Evolutionary conservation across 2,888 invertebrate genomes (phyloP).

Genomic region (Petrophora chlorosata): DNA sequence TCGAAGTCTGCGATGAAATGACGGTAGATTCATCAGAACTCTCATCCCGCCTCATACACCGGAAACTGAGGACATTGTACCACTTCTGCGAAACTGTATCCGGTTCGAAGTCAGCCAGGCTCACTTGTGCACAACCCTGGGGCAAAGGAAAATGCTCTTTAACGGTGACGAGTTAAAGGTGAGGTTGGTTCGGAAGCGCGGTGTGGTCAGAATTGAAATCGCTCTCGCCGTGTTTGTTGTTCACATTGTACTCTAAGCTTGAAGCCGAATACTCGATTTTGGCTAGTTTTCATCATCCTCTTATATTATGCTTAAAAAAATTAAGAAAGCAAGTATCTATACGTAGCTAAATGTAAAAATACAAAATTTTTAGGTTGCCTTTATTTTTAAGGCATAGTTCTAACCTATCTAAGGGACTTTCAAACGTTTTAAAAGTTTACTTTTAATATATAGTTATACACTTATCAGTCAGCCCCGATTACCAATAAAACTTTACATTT

Average conservation of each 20-base stretch:
- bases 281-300: slow-evolving; percentile 78
- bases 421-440: too few species aligned
- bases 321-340: too few species aligned
- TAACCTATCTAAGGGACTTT: too few species aligned
- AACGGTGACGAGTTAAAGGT: not conserved
- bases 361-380: too few species aligned
- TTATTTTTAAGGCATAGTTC: too few species aligned
- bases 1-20: slow-evolving; percentile 98
- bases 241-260: slow-evolving; percentile 79
- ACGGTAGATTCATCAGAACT: slow-evolving; percentile 98
- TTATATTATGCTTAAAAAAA: not conserved
- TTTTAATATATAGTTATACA: too few species aligned
- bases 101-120: slow-evolving; percentile 96
- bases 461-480: too few species aligned
- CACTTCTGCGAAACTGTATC: slow-evolving; percentile 92
- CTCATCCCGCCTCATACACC: slow-evolving; percentile 88
- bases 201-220: slow-evolving; percentile 61
- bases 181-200: not conserved
- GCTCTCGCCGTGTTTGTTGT: slow-evolving; percentile 73
- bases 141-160: slow-evolving; percentile 44
- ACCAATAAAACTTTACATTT: too few species aligned
- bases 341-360: too few species aligned
- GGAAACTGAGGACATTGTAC: slow-evolving; percentile 95
- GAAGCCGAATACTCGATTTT: slow-evolving; percentile 80
- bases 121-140: slow-evolving; percentile 98